Evolutionary conservation across 1,140 invertebrate species (phyloP).

Genomic region (Drosophila pallidifrons): DNA sequence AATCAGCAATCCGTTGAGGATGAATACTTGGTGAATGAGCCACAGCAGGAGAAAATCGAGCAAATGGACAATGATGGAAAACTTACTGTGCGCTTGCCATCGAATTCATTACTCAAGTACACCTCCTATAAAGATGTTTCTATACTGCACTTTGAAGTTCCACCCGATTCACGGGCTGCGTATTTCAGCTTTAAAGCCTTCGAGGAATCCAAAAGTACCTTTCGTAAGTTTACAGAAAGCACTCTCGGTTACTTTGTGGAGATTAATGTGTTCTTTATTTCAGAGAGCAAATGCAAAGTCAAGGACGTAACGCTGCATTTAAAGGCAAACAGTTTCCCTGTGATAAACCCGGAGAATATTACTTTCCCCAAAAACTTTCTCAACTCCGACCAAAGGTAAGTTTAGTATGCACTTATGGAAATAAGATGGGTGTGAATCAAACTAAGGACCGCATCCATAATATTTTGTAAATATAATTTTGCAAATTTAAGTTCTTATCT

Average conservation of each 20-base stretch:
- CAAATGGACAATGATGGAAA: constrained; percentile 53
- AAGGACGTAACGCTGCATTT: constrained; percentile 88
- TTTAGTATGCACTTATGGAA: constrained; percentile 17
- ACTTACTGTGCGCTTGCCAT: constrained; percentile 76
- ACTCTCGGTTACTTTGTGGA: not conserved
- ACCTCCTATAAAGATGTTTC: constrained; percentile 84
- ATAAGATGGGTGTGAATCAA: too few species aligned
- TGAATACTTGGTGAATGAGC: constrained; percentile 52
- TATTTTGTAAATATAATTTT: too few species aligned
- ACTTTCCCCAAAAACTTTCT: constrained; percentile 89
- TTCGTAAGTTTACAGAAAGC: constrained; percentile 67
- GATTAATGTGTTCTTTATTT: not conserved
- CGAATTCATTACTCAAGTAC: constrained; percentile 80
- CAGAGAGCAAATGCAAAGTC: constrained; percentile 86
- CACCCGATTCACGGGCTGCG: constrained; percentile 66
- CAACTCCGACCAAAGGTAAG: constrained; percentile 84
- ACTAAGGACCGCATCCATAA: too few species aligned
- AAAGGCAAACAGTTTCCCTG: constrained; percentile 91
- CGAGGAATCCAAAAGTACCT: constrained; percentile 81
- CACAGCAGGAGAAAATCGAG: constrained; percentile 58
- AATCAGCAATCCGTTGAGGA: constrained; percentile 52
- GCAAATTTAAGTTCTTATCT: not conserved
- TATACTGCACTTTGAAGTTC: constrained; percentile 81
- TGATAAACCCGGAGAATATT: constrained; percentile 91
- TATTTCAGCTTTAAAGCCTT: constrained; percentile 81